Conservation (phyloP, 2,888 invertebrate species). For the Molorchus minor region DNA sequence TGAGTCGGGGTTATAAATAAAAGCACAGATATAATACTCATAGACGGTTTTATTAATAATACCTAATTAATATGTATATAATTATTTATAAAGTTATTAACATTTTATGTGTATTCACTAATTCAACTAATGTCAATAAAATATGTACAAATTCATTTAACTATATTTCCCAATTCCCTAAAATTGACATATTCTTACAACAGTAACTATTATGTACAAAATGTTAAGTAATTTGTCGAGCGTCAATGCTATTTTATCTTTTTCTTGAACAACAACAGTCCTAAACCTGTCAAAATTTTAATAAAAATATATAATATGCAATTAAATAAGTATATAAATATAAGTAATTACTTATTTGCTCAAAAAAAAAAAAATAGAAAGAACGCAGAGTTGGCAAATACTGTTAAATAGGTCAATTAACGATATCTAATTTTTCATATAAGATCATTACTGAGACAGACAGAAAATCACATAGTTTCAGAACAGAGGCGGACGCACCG, state of each 20-base stretch:
- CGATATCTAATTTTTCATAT: conserved; percentile 18
- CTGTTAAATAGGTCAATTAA: conserved; percentile 35
- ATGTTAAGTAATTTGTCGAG: conserved; percentile 28
- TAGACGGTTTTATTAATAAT: conserved; percentile 63
- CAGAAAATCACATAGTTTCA: conserved; percentile 15
- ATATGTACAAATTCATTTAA: conserved; percentile 67
- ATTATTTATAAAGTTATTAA: conserved; percentile 65
- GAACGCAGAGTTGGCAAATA: conserved; percentile 42
- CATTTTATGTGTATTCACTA: conserved; percentile 63
- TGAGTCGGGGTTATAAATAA: not conserved
- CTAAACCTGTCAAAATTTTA: conserved; percentile 55
- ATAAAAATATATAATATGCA: conserved; percentile 56
- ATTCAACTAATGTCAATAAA: conserved; percentile 68
- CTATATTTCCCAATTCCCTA: conserved; percentile 72
- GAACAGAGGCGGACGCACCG: conserved; percentile 25
- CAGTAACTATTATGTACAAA: conserved; percentile 59
- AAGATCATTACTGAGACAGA: conserved; percentile 30
- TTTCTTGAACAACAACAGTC: conserved; percentile 57
- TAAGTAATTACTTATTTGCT: conserved; percentile 47
- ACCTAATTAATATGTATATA: conserved; percentile 64
- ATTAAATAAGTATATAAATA: conserved; percentile 56
- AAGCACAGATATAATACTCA: conserved; percentile 45
- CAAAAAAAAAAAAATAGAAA: conserved; percentile 44
- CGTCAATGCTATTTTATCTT: conserved; percentile 41
- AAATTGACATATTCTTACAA: conserved; percentile 77